These are phyloP conservation scores for Pseudomyrmex cubaensis DNA, from an alignment of 1,140 invertebrate species.

Conservation along the genomic window DNA sequence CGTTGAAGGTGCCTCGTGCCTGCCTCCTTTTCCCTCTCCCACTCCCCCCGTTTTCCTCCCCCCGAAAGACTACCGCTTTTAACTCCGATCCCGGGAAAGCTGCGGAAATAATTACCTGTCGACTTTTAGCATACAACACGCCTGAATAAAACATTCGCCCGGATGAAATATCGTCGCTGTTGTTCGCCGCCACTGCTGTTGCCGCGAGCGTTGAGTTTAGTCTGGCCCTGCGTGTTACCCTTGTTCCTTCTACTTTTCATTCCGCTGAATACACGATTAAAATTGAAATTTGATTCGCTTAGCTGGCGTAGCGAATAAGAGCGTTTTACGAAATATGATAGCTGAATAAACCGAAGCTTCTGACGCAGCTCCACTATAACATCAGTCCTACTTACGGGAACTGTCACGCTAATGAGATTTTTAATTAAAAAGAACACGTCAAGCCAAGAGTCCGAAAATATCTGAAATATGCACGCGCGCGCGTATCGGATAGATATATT, in stretches of 20 bases:
- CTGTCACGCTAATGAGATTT: conserved; percentile 58
- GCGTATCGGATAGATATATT: conserved; percentile 59
- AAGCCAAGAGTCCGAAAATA: background rate
- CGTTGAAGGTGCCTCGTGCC: background rate
- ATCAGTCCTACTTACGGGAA: no score
- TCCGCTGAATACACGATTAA: conserved; percentile 39
- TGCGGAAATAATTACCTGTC: conserved; percentile 66
- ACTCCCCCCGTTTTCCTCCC: no score
- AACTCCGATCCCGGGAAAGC: conserved; percentile 23
- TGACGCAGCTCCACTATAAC: no score
- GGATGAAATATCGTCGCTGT: conserved; percentile 52
- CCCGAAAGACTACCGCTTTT: conserved; percentile 7
- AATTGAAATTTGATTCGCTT: conserved; percentile 24
- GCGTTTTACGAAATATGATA: no score
- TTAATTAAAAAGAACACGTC: background rate
- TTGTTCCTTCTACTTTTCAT: conserved; percentile 36
- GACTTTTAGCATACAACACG: conserved; percentile 49
- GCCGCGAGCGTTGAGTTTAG: conserved; percentile 17
- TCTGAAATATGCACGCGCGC: background rate
- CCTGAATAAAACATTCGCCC: conserved; percentile 26
- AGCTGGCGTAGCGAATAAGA: background rate
- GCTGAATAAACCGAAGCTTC: background rate
- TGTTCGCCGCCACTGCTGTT: background rate
- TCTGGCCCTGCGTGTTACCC: conserved; percentile 21
- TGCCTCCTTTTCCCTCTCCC: no score